These are phyloP conservation scores for Pachypanchax playfairii DNA, from an alignment of 2,113 vertebrate genomes.

Conservation along the genomic window DNA sequence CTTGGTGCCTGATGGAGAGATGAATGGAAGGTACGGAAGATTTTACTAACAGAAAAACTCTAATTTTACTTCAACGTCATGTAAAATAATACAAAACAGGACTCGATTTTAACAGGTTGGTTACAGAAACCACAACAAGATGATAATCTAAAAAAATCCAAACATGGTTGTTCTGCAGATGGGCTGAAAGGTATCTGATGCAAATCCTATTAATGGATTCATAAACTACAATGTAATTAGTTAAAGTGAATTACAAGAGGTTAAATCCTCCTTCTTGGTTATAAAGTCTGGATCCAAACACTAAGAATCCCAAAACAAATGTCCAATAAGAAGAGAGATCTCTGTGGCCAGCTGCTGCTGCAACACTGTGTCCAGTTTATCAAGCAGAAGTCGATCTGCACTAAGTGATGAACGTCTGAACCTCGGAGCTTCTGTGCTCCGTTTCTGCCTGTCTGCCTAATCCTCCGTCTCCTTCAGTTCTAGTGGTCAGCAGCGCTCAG, in stretches of 20 bases:
- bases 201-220: slow-evolving; percentile 14
- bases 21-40: too few relatives aligned
- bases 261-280: slow-evolving; percentile 8
- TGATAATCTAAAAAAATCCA: neutral
- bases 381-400: too few relatives aligned
- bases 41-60: too few relatives aligned
- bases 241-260: slow-evolving; percentile 10
- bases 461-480: slow-evolving; percentile 27
- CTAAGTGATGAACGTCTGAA: neutral
- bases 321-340: neutral
- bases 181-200: neutral
- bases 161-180: neutral
- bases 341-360: neutral
- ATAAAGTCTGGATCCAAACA: neutral
- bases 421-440: neutral
- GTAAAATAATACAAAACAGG: too few relatives aligned
- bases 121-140: neutral
- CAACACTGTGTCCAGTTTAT: too few relatives aligned
- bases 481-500: slow-evolving; percentile 9
- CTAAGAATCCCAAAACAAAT: too few relatives aligned
- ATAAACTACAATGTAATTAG: slow-evolving; percentile 3
- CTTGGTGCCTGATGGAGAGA: neutral
- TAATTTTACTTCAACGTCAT: too few relatives aligned
- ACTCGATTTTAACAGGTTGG: neutral
- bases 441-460: slow-evolving; percentile 20